Conservation (phyloP, 2,113 vertebrate species). For the Phoenicopterus ruber region DNA sequence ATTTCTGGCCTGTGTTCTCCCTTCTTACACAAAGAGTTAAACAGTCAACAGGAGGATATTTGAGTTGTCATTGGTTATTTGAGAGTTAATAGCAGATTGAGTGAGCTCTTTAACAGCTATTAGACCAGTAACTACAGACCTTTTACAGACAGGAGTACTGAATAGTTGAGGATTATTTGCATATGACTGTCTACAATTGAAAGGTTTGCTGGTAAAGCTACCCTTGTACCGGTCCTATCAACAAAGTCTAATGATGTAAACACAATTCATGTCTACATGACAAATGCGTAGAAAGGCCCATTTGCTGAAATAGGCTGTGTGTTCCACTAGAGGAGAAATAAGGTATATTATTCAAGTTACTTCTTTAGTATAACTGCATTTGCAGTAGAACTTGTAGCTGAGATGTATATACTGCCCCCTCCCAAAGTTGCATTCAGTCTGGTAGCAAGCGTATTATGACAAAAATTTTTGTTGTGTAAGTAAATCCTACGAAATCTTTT, state of each 20-base stretch:
- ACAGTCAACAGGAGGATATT: background rate
- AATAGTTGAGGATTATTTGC: conserved; percentile 1
- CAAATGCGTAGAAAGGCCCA: background rate
- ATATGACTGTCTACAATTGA: background rate
- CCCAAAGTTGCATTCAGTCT: background rate
- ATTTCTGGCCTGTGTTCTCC: background rate
- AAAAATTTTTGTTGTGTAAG: background rate
- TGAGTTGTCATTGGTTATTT: background rate
- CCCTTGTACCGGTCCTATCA: background rate
- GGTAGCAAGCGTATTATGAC: background rate
- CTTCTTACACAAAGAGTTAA: background rate
- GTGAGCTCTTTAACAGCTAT: background rate
- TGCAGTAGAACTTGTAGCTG: background rate
- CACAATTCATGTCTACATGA: background rate
- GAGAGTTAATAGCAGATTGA: background rate
- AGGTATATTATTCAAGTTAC: background rate
- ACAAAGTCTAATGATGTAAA: background rate
- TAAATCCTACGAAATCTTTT: background rate
- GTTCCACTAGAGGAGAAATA: background rate
- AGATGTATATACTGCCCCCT: background rate
- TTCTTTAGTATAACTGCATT: background rate
- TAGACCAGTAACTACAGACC: background rate
- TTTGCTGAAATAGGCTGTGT: background rate
- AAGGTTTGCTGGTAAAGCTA: background rate
- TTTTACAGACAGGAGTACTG: background rate